Base-by-base conservation (phyloP, 30 jellyfish, hydroid and myxozoan genomes). In the Hydractinia echinata region DNA sequence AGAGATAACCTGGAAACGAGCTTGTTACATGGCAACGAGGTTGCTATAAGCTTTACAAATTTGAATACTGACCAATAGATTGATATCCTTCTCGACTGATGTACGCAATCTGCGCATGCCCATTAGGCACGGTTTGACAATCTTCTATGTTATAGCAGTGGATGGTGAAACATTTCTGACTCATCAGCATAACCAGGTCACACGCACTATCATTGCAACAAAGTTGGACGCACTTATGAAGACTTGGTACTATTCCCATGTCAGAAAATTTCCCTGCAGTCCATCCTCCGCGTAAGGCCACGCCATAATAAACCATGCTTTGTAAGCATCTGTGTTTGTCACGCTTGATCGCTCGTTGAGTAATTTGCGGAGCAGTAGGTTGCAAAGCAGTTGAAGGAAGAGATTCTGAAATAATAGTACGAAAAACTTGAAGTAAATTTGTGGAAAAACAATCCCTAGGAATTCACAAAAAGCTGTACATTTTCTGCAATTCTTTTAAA, bases 101-200 rank as follows among this genome's bases (percentile, higher is more conserved):
- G 67, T 86, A 92, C 0, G 98, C 98, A 66, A 92, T 92, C 84
- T 92, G 98, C 84, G 98, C 98, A 84, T 92, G 98, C 78, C 98
- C 98, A 50, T 84, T 95, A 4, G 98, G 95, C 20, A 83, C 76
- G 13, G 98, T 92, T 54, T 92, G 98, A 68, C 98, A 92, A 60
- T 92, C 95, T 11, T 94, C 94, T 49, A 82, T 70, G 68, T 88
- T 86, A 77, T 92, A 92, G 67, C 98, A 92, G 67, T 86, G 98
- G 15, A 92, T 95, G 21, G 94, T 92, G 81, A 85, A 92, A 60
- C 98, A 92, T 77, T 84, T 86, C n/a, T 88, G 82, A 69, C 98
- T 87, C 61, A 92, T 72, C 69, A 92, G 95, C 98, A 92, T 92
- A 70, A 94, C 96, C 50, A 92, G 74, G 94, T 92, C 98, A 83